phyloP scores from a whole-genome alignment of 2,797 vertebrate genomes.

The Aeoliscus strigatus region DNA sequence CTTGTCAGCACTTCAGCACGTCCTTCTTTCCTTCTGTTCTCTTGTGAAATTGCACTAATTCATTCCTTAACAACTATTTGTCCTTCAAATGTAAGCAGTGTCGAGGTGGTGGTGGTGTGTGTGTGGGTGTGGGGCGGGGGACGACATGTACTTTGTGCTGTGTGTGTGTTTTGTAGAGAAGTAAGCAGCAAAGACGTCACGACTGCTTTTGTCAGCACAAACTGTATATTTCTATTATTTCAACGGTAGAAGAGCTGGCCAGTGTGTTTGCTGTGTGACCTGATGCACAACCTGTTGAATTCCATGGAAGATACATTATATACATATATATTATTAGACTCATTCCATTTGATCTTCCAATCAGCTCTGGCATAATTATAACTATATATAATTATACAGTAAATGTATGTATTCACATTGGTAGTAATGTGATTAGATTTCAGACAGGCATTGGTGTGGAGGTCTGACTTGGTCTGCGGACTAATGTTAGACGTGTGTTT shows the following conservation, averaged over 20 bases:
- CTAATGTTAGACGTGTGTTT: conserved; percentile 35
- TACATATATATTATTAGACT: conserved; percentile 26
- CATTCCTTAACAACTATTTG: conserved; percentile 61
- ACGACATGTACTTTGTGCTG: conserved; percentile 2
- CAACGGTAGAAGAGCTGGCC: conserved; percentile 30
- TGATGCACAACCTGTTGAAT: conserved; percentile 49
- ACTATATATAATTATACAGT: conserved; percentile 37
- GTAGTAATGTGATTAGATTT: conserved; percentile 52
- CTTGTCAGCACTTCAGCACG: conserved; percentile 34
- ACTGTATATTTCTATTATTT: conserved; percentile 41
- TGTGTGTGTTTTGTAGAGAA: conserved; percentile 35
- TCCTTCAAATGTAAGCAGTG: too few relatives aligned
- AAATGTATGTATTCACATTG: conserved; percentile 44
- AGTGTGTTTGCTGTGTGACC: conserved; percentile 26
- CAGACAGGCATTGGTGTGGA: conserved; percentile 24
- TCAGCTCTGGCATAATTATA: conserved; percentile 35
- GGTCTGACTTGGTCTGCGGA: conserved; percentile 38
- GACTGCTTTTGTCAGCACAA: conserved; percentile 52
- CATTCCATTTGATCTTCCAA: conserved; percentile 54
- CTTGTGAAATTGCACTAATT: conserved; percentile 75
- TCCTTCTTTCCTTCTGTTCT: conserved; percentile 30
- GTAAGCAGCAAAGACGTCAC: too few relatives aligned
- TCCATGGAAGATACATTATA: conserved; percentile 24
- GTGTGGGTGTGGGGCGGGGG: conserved; percentile 21
- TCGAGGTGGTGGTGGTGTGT: too few relatives aligned